Evolutionary conservation across 2,113 vertebrate species (phyloP).

Genomic region (Strix uralensis): DNA sequence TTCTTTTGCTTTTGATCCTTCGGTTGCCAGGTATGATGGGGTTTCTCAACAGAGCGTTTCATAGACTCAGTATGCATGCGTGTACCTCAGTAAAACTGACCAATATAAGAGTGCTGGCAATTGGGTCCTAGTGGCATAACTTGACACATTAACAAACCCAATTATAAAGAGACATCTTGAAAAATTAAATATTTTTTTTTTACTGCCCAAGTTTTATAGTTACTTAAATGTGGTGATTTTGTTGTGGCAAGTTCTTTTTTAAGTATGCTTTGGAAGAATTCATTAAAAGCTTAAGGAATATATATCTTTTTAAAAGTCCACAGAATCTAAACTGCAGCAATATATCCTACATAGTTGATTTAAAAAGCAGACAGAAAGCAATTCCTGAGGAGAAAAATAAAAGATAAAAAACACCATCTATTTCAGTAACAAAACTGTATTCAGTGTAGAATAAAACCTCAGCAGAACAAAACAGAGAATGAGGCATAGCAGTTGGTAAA

Average conservation of each 20-base stretch:
- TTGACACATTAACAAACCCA: rapidly evolving
- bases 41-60: neutral
- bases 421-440: neutral
- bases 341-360: neutral
- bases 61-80: rapidly evolving
- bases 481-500: neutral
- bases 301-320: neutral
- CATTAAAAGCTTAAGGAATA: neutral
- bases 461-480: neutral
- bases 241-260: neutral
- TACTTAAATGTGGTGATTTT: neutral
- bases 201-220: neutral
- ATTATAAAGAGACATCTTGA: neutral
- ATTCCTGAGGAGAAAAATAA: neutral
- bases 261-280: neutral
- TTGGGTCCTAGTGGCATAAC: neutral
- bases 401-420: neutral
- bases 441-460: neutral
- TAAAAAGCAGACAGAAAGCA: neutral
- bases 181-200: neutral
- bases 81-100: neutral
- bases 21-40: neutral
- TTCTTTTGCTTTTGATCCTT: neutral
- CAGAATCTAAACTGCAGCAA: neutral
- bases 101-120: neutral